Base-by-base conservation (phyloP, 2,888 invertebrate species). In the Oscheius onirici region DNA sequence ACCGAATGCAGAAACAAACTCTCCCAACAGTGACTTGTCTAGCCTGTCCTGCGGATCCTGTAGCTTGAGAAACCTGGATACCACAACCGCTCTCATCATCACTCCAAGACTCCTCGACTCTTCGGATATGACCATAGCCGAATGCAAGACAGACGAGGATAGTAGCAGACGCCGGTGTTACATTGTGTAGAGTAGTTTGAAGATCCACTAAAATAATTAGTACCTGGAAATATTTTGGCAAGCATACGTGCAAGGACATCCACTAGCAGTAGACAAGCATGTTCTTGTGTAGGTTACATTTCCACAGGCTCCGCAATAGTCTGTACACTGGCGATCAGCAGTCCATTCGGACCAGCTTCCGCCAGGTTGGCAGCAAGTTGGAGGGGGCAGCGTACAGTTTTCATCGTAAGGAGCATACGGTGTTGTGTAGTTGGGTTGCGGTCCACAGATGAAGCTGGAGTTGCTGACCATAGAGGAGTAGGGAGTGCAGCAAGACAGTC, bases 341-440 rank as follows among this genome's bases (percentile, higher is more conserved):
- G 69, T 69, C 74, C 74, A 74, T 44, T 74, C 74, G 1, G 74
- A 71, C 74, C 74, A 74, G 13, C 60, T 66, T 65, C 60, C 60
- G 3, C 75, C 73, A 52, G 78, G 78, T 58, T 74, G 74, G 49
- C 78, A 78, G 55, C 78, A 78, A 41, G 74, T 76, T 3, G 78
- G 11, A 13, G 60, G 43, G 11, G 55, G 6, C 34, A 34, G 34
- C 8, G 34, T 34, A 8, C 34, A 34, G 34, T 34, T 34, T 34
- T 34, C 34, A 34, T 34, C 34, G 34, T 34, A 34, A 6, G 34
- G 34, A 6, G 34, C 34, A 8, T 34, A 34, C 34, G 34, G 34
- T 78, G 28, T 71, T 71, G n/a, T 76, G 73, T 20, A 72, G 69
- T 34, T 55, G 69, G 76, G 66, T 10, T 72, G 8, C 13, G 79